Evolutionary conservation across 2,113 vertebrate genomes (phyloP), one percentile per base, ranked within the genome.

Genomic region (Microcebus lehilahytsara): DNA sequence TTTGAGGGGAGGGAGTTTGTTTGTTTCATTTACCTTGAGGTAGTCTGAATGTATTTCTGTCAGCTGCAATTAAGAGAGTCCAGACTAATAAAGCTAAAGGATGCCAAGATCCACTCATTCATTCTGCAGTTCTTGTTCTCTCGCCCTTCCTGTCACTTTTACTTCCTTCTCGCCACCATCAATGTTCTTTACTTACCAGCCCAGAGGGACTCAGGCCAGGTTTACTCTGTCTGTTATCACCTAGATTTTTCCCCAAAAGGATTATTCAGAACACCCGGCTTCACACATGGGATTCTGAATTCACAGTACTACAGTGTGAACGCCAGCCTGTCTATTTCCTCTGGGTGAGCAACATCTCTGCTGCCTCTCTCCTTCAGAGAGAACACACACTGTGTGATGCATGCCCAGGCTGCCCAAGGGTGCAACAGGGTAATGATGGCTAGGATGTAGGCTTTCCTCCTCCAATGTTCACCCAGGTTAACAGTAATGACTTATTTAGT

Each of bases 401-500:
- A 0, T 2, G 1, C 53, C 32, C 9, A 9, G 13, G 32, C n/a
- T 12, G 30, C 85, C 30, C 16, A 19, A 62, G 34, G 34, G 9
- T 6, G 34, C 16, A 16, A 6, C 71, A 5, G 3, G 14, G 14
- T 7, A 51, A 25, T 9, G 17, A 22, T 16, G 2, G 3, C 51
- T n/a, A 6, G 40, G 11, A 12, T 0, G 0, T 2, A 60, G 37
- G 3, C 23, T 51, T 46, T 64, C 78, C 40, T 64, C 9, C 1
- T 11, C 40, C 12, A 12, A 6, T 10, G 1, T 89, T 78, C 85
- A 87, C 13, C 42, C 0, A 5, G 53, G 83, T 75, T 94, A 95
- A 95, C 83, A 79, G 78, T 78, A 85, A 74, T 6, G 11, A 97
- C 88, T 49, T 32, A 66, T n/a, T 93, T 75, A 58, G 86, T 96